Evolutionary conservation across 2,113 vertebrate genomes (phyloP).

Genomic region (Struthidea cinerea): DNA sequence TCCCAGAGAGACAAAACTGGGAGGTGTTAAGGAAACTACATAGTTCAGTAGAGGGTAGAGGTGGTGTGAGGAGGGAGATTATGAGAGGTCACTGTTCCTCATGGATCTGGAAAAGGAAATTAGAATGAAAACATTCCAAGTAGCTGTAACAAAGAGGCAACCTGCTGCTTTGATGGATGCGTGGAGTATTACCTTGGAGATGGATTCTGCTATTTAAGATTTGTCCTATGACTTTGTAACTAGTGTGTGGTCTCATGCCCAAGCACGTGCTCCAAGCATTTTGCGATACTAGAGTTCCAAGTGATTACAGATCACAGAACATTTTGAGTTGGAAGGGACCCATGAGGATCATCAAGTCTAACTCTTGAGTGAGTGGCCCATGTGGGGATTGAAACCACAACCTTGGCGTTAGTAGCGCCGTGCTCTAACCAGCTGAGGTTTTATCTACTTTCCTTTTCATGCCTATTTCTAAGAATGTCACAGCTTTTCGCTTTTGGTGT

Average conservation of each 20-base stretch:
- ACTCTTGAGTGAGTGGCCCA: background rate
- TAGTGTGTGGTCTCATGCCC: background rate
- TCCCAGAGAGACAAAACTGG: background rate
- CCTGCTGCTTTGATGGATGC: background rate
- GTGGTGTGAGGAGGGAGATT: background rate
- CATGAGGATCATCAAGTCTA: background rate
- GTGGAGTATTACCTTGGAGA: background rate
- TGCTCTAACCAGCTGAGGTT: background rate
- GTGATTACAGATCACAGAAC: background rate
- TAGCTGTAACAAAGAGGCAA: background rate
- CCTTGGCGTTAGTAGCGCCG: background rate
- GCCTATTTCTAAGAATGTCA: background rate
- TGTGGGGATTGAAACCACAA: background rate
- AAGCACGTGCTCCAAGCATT: background rate
- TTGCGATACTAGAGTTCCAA: background rate
- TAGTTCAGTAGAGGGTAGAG: background rate
- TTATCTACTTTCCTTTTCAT: background rate
- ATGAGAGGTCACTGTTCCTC: background rate
- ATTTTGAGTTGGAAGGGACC: background rate
- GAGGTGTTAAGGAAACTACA: background rate
- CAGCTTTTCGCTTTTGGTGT: background rate
- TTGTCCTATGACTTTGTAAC: background rate
- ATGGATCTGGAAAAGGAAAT: background rate
- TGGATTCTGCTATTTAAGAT: background rate
- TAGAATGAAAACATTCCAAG: background rate